Conservation (phyloP, 2,888 invertebrate species). For the Yponomeuta malinellus region DNA sequence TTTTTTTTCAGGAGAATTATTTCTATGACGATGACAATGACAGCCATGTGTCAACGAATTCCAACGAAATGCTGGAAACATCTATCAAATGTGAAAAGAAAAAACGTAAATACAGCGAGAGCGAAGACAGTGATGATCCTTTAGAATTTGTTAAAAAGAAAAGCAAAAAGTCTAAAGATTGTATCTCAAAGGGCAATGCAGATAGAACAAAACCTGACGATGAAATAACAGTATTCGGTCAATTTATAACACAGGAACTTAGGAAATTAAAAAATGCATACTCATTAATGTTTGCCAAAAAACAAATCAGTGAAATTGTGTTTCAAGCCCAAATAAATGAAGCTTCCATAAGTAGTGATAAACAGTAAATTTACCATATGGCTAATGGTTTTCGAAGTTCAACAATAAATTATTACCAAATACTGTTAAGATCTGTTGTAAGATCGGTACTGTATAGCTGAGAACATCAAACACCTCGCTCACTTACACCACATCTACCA, state of each 20-base stretch:
- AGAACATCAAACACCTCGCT: too few species aligned
- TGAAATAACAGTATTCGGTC: conserved; percentile 8
- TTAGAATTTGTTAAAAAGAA: neutral
- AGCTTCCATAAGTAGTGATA: neutral
- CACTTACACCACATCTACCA: too few species aligned
- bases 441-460: too few species aligned
- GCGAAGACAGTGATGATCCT: neutral
- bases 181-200: neutral
- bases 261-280: conserved; percentile 14
- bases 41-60: neutral
- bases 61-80: neutral
- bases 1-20: neutral
- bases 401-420: too few species aligned
- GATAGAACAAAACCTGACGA: neutral
- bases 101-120: neutral
- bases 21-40: neutral
- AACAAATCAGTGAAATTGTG: conserved; percentile 11
- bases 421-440: too few species aligned
- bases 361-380: neutral
- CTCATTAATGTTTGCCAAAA: conserved; percentile 4
- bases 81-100: neutral
- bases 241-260: conserved; percentile 9
- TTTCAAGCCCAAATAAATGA: conserved; percentile 12
- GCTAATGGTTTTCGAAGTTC: too few species aligned
- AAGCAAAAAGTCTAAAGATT: neutral